Conservation (phyloP, 2,797 vertebrate genomes). For the Sus cebifrons region DNA sequence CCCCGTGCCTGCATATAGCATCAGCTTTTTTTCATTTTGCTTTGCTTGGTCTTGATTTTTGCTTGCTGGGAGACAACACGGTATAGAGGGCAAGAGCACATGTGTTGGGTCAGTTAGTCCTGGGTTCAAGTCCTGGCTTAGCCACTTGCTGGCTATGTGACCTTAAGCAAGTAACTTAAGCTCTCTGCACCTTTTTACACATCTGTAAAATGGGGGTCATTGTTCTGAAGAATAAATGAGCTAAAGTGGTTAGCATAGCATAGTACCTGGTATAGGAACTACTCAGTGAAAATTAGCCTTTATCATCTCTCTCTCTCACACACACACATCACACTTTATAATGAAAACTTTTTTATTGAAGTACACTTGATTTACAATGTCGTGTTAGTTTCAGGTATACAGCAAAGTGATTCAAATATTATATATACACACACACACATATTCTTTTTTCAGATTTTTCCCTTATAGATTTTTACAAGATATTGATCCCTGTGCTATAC, state of each 20-base stretch:
- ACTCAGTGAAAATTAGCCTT: constrained; percentile 30
- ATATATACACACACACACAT: no score
- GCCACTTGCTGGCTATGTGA: not conserved
- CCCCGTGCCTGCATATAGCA: not conserved
- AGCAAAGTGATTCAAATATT: no score
- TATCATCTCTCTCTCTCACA: not conserved
- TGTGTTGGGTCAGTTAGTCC: not conserved
- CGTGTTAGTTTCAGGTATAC: no score
- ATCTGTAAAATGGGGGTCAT: constrained; percentile 35
- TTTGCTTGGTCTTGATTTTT: not conserved
- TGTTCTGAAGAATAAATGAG: constrained; percentile 38
- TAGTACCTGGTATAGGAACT: not conserved
- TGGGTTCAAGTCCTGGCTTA: not conserved
- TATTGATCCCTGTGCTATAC: no score
- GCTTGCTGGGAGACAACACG: not conserved
- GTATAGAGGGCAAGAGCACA: not conserved
- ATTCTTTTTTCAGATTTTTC: no score
- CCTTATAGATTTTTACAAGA: no score
- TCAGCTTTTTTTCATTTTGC: not conserved
- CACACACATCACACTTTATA: not conserved
- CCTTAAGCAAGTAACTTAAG: constrained; percentile 22
- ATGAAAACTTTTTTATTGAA: not conserved
- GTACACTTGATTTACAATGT: no score
- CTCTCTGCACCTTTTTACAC: not conserved
- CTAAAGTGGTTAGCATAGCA: constrained; percentile 31